Evolutionary conservation across 2,797 vertebrate species (phyloP).

Genomic region (Dryobates pubescens): DNA sequence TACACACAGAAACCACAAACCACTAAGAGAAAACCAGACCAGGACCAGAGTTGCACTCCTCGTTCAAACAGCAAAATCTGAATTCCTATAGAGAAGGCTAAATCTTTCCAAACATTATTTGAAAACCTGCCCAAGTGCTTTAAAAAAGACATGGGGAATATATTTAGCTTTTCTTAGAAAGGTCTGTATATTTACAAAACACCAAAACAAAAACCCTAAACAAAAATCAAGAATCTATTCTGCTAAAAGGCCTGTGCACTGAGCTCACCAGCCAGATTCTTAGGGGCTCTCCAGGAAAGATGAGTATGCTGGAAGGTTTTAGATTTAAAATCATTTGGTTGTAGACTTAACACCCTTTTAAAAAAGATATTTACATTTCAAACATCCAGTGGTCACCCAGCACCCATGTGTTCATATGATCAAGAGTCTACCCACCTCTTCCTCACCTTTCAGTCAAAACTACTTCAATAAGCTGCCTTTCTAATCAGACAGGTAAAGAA

Average conservation of each 20-base stretch:
- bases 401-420: not conserved
- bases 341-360: not conserved
- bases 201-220: not conserved
- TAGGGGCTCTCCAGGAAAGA: not conserved
- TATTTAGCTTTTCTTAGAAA: not conserved
- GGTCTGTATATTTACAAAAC: not conserved
- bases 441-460: not conserved
- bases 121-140: not conserved
- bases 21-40: not conserved
- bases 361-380: not conserved
- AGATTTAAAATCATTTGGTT: not conserved
- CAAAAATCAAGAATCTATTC: not conserved
- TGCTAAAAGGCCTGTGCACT: not conserved
- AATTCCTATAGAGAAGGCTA: not conserved
- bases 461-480: not conserved
- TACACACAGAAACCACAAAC: not conserved
- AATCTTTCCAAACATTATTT: not conserved
- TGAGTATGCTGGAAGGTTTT: not conserved
- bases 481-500: not conserved
- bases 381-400: not conserved
- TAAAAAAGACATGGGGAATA: not conserved
- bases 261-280: not conserved
- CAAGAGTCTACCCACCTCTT: not conserved
- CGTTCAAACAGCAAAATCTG: not conserved
- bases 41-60: not conserved